Evolutionary conservation across 2,113 vertebrate species (phyloP).

Genomic region (Miniopterus natalensis): DNA sequence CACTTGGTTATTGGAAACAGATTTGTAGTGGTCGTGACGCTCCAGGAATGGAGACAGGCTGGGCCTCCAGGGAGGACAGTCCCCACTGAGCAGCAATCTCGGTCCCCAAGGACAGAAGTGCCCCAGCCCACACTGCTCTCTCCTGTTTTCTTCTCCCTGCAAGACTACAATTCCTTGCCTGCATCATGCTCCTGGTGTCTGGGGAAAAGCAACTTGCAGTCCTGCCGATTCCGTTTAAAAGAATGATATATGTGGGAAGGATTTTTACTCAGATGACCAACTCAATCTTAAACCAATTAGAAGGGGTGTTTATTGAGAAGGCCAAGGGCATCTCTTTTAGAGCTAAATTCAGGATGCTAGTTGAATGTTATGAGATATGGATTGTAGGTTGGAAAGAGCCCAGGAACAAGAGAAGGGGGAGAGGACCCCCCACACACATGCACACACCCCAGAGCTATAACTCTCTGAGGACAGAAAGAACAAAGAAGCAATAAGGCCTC

Average conservation of each 20-base stretch:
- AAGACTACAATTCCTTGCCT: neutral
- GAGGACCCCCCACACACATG: neutral
- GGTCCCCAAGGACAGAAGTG: neutral
- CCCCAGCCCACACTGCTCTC: neutral
- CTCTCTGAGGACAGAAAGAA: constrained; percentile 31
- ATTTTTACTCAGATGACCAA: constrained; percentile 6
- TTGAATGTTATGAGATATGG: constrained; percentile 3
- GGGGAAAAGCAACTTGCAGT: neutral
- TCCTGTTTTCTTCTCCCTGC: neutral
- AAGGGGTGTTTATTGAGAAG: constrained; percentile 52
- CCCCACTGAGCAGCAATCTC: neutral
- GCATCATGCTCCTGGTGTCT: neutral
- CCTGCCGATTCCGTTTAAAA: constrained; percentile 59
- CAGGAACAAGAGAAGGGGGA: neutral
- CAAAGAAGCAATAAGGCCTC: constrained; percentile 29
- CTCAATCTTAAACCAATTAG: constrained; percentile 63
- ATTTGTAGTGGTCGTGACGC: constrained; percentile 70
- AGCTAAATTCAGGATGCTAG: neutral
- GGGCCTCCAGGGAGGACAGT: neutral
- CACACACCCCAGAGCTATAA: neutral
- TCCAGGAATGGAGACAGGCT: neutral
- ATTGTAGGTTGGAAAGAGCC: neutral
- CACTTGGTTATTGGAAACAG: constrained; percentile 79
- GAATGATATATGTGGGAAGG: constrained; percentile 8
- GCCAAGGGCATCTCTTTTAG: constrained; percentile 20